Base-by-base conservation (phyloP, 1,140 invertebrate genomes). In the Diprion similis region DNA sequence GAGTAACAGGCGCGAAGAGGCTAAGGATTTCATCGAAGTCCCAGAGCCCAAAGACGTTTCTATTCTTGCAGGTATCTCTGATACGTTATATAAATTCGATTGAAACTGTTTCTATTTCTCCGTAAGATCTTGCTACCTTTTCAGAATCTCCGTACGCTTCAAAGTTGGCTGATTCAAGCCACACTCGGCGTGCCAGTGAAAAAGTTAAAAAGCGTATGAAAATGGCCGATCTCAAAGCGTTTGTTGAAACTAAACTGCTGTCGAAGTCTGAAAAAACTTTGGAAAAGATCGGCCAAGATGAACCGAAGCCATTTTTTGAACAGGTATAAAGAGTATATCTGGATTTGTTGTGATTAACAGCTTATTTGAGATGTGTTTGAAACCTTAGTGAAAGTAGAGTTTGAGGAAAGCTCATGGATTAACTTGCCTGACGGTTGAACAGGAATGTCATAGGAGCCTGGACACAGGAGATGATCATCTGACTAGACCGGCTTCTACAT, bases 241-340 rank as follows among this genome's bases (percentile, higher is more conserved):
- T 97, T 81, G 95, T 97, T 1, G 96, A 97, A 85, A 96, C 95
- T 1, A 97, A 97, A 86, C 87, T 97, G 73, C 89, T 97, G 66
- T 97, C 95, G 0, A 96, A 96, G 85, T 97, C 96, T 7, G 96
- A 97, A 79, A 96, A 96, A 86, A 94, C 95, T 68, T 86, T 97
- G 75, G 95, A 97, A 87, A 96, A 95, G 90, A 95, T 97, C 83
- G 95, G 94, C 71, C 92, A 94, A 70, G 94, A 95, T 68, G 93
- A 92, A 77, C 84, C 90, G n/a, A 93, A 93, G 79, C 80, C 87
- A 71, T 76, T 90, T 18, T 87, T 87, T 71, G 89, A 90, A 71
- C 87, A 90, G 83, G 90, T 91, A 85, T 82, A 84, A 81, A 80
- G 70, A 68, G 18, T n/a, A 47, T 71, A 37, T 73, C n/a, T 71